Conservation (phyloP, 2,113 vertebrate genomes). For the Ictidomys tridecemlineatus region DNA sequence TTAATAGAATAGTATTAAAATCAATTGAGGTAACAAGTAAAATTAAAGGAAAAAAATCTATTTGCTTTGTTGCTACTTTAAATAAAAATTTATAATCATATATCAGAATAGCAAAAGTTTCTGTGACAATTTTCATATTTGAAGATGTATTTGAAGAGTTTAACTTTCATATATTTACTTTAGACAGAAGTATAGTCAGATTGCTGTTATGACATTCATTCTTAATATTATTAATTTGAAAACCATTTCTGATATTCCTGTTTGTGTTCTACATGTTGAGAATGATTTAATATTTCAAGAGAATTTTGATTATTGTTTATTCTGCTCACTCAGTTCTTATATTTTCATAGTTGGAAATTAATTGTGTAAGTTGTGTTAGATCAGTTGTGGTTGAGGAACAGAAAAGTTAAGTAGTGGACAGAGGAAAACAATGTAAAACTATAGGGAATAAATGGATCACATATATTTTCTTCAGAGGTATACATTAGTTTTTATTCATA, state of each 20-base stretch:
- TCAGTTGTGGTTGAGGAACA: not conserved
- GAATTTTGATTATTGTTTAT: not conserved
- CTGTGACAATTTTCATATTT: not conserved
- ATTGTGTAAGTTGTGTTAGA: not conserved
- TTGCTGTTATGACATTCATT: not conserved
- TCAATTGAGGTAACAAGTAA: not conserved
- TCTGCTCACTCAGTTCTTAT: not conserved
- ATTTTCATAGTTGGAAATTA: slow-evolving; percentile 28
- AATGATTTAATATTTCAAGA: not conserved
- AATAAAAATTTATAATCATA: not conserved
- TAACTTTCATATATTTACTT: not conserved
- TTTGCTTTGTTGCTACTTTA: not conserved
- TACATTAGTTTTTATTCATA: not conserved
- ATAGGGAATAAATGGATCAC: not conserved
- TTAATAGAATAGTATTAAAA: not conserved
- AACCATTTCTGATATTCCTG: not conserved
- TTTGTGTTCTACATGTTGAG: not conserved
- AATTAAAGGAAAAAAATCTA: not conserved
- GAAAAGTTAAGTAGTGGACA: not conserved
- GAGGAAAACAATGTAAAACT: not conserved
- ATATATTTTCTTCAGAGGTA: not conserved
- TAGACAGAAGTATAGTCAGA: not conserved
- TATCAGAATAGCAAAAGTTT: not conserved
- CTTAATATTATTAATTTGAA: not conserved
- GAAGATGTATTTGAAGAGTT: not conserved